Percentiles rank a stretch among this genome's conserved stretches.
phyloP scores from a whole-genome alignment of 2,797 vertebrate species.

The Sebastolobus altivelis region DNA sequence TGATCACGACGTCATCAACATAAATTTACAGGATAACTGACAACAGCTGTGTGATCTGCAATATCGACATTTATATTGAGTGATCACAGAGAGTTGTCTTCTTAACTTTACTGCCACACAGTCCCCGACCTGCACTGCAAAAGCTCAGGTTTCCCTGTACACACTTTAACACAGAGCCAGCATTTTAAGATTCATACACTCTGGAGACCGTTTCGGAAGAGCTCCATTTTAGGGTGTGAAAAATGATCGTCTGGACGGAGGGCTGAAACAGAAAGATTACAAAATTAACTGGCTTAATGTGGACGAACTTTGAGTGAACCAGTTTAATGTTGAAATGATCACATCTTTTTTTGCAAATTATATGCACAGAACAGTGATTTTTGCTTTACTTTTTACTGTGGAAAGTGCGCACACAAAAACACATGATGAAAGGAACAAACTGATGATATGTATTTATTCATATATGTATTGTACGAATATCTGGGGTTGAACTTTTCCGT shows the following conservation, averaged over 20 bases:
- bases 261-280: neutral
- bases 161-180: neutral
- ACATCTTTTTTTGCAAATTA: neutral
- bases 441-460: neutral
- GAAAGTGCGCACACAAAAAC: neutral
- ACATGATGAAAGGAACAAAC: neutral
- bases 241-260: neutral
- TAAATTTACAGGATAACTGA: neutral
- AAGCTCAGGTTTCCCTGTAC: neutral
- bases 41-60: constrained; percentile 1
- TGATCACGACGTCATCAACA: neutral
- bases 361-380: neutral
- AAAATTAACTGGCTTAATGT: neutral
- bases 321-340: neutral
- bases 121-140: neutral
- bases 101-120: neutral
- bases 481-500: neutral
- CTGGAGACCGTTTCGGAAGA: neutral
- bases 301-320: neutral
- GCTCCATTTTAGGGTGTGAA: neutral
- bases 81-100: neutral
- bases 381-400: neutral
- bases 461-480: neutral
- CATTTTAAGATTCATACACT: neutral
- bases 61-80: neutral